These are phyloP conservation scores for Cecidostiba fungosa DNA, from an alignment of 2,888 invertebrate species.

Conservation along the genomic window DNA sequence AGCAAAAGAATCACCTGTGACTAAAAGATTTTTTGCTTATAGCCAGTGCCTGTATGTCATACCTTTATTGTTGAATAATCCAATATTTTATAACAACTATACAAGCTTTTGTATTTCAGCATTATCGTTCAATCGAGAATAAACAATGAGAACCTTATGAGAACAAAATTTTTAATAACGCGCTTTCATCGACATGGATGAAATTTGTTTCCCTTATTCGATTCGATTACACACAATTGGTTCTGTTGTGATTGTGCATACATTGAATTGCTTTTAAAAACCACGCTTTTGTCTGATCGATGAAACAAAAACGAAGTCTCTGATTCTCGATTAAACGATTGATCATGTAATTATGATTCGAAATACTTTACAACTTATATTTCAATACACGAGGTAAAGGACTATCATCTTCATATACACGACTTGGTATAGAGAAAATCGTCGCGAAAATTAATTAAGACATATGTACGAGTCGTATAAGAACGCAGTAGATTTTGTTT, in stretches of 20 bases:
- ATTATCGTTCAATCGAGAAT: slow-evolving; percentile 37
- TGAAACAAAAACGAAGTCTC: neutral
- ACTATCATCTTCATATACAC: slow-evolving; percentile 28
- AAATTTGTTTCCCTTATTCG: neutral
- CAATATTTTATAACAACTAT: neutral
- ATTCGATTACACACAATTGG: neutral
- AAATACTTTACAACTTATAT: slow-evolving; percentile 35
- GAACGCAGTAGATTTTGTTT: slow-evolving; percentile 56
- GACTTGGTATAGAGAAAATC: slow-evolving; percentile 14
- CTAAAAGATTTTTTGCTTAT: neutral
- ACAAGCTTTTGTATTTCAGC: slow-evolving; percentile 47
- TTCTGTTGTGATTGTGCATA: neutral
- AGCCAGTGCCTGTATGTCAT: neutral
- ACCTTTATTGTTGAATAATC: neutral
- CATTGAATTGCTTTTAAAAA: neutral
- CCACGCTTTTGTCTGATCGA: neutral
- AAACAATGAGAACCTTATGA: neutral
- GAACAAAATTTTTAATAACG: neutral
- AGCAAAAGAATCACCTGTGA: neutral
- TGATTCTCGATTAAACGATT: slow-evolving; percentile 46
- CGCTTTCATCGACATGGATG: neutral
- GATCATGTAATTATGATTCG: slow-evolving; percentile 48
- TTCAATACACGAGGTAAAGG: slow-evolving; percentile 37
- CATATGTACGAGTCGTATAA: slow-evolving; percentile 47
- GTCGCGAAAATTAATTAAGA: slow-evolving; percentile 28